Evolutionary conservation across 1,140 invertebrate species (phyloP), one percentile per base, ranked within the genome.

Genomic region (Aphis craccivora): DNA sequence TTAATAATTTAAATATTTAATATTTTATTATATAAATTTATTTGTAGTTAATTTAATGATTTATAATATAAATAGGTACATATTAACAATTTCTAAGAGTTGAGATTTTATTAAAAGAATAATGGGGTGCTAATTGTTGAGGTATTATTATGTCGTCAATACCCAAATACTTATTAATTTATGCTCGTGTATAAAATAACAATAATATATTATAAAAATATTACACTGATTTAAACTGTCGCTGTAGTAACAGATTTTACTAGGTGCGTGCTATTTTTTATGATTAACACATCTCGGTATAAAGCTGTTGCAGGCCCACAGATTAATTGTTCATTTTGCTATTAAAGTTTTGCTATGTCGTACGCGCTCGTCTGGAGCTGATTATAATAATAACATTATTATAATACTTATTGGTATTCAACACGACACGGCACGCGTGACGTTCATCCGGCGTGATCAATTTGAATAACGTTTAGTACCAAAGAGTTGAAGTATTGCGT

Each of bases 391-490:
- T 67, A 67, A 67, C 60, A 67, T 67, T 67, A 67, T 67, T n/a
- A 67, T 67, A 67, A 67, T 67, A 67, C 60, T 76, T n/a, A 76
- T 76, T 76, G 60, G 60, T 76, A 76, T 76, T 76, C 60, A 76
- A 76, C 30, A 76, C 60, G 60, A n/a, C 30, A 67, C 11, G 30
- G 30, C 30, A 11, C 30, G 14, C 60, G 14, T 67, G 60, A n/a
- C 60, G 60, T 14, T 67, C 60, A 67, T 67, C 30, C 60, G 14
- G 60, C 14, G 30, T 76, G 30, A 18, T 76, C 60, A 76, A n/a
- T 76, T 76, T 76, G 60, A 76, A 76, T 76, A n/a, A n/a, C 60
- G 60, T 76, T 76, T 76, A 76, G 30, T 76, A 14, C 30, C 60
- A 76, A 76, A 76, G 30, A 76, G 60, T 35, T 76, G 14, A 76